Evolutionary conservation across 1,140 invertebrate genomes (phyloP), one percentile per base, ranked within the genome.

Genomic region (Pseudachorutes palmiensis): DNA sequence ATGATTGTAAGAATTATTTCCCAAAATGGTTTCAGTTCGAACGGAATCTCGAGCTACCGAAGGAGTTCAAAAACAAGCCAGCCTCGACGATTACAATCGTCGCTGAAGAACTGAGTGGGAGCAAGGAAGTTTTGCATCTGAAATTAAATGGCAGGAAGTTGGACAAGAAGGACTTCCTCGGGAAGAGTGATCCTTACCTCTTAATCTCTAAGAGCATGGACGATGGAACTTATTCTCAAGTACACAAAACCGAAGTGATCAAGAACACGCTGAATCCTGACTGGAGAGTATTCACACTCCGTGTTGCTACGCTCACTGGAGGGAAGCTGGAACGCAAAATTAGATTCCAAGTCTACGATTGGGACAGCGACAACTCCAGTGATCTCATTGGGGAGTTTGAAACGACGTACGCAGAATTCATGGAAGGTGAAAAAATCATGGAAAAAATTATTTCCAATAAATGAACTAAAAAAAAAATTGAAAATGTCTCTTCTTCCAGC

Each of bases 161-260:
- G 57, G 81, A 83, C 66, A 82, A 83, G 70, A 83, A 82, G 69
- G 81, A 82, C 70, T 81, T 80, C 51, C 82, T 84, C 73, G 80
- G 81, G 48, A 83, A 83, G 73, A 81, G 80, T 41, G 82, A 83
- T 74, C 82, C 83, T 2, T 84, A 82, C 75, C 70, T 85, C 24
- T 76, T 79, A 30, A 81, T 84, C 72, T 78, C 78, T 63, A 75
- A 80, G 64, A 70, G 75, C 22, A 79, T 81, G 72, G 80, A 82
- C 62, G 80, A 82, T 74, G 76, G 76, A 64, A 80, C 80, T 9
- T 81, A 75, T 70, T 78, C 80, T 26, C 76, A 82, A 19, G 81
- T 83, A 32, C 80, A 83, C 70, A 78, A 81, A 75, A 83, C 82
- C 24, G 82, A 84, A 74, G 78, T 81, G 1, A 81, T 83, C 19